Evolutionary conservation across 2,113 vertebrate species (phyloP).

Genomic region (Micronisus gabar): DNA sequence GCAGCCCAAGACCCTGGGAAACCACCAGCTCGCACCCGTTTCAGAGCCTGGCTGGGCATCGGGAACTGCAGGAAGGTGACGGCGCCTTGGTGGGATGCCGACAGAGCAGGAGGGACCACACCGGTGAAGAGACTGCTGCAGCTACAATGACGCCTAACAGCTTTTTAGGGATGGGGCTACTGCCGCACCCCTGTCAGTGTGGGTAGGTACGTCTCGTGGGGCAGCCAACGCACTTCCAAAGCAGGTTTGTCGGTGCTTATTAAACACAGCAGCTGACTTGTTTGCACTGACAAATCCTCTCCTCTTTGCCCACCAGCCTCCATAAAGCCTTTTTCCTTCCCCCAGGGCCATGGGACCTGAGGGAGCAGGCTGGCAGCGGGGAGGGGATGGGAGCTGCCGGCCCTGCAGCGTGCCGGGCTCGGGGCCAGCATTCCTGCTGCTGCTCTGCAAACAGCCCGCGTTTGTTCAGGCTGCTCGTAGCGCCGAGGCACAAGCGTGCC

Average conservation of each 20-base stretch:
- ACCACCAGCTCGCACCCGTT: fast-evolving
- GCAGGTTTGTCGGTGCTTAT: fast-evolving
- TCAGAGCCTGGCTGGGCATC: background rate
- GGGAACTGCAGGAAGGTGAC: background rate
- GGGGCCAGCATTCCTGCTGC: background rate
- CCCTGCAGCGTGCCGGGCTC: background rate
- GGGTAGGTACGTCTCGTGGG: fast-evolving
- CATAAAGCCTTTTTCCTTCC: background rate
- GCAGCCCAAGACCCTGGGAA: background rate
- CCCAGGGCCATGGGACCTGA: fast-evolving
- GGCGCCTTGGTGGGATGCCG: background rate
- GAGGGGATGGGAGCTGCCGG: background rate
- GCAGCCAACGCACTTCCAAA: background rate
- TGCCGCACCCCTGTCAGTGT: fast-evolving
- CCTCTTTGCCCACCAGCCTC: background rate
- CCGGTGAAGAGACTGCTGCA: background rate
- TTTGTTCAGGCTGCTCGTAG: background rate
- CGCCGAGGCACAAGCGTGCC: background rate
- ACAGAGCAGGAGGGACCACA: background rate
- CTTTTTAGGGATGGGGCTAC: background rate
- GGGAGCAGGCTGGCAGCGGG: background rate
- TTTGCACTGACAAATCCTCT: background rate
- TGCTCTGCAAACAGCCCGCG: background rate
- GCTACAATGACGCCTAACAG: fast-evolving
- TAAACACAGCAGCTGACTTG: background rate